Percentiles rank a stretch among this genome's conserved stretches.
Evolutionary conservation across 2,888 invertebrate genomes (phyloP).

Genomic region (Cyclophora albipunctata): DNA sequence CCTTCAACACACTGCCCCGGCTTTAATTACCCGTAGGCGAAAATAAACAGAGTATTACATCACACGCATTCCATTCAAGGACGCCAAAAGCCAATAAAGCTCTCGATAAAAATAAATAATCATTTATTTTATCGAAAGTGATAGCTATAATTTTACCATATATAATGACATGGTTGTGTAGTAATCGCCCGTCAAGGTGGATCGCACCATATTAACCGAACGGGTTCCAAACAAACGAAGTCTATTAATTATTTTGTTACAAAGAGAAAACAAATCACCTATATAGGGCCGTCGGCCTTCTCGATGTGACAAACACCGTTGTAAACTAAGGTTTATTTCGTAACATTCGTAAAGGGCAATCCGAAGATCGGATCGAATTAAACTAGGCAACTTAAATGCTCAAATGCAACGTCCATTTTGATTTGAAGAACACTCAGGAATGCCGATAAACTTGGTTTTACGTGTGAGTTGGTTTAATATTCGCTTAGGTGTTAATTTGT

Average conservation of each 20-base stretch:
- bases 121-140: conserved; percentile 1
- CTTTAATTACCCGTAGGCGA: conserved; percentile 1
- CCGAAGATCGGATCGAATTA: too few relatives aligned
- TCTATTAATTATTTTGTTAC: neutral
- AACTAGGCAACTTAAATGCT: too few relatives aligned
- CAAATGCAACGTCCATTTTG: too few relatives aligned
- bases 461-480: too few relatives aligned
- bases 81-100: conserved; percentile 11
- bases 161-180: neutral
- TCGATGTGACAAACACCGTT: too few relatives aligned
- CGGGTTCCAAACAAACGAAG: too few relatives aligned
- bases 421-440: too few relatives aligned
- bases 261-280: neutral
- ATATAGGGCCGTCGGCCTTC: too few relatives aligned
- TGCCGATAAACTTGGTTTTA: too few relatives aligned
- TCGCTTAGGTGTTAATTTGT: too few relatives aligned
- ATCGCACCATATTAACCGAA: conserved; percentile 3
- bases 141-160: conserved; percentile 6
- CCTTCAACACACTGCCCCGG: conserved; percentile 3
- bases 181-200: conserved; percentile 1
- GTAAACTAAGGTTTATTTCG: too few relatives aligned
- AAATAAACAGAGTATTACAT: conserved; percentile 10
- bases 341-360: too few relatives aligned
- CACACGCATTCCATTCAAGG: conserved; percentile 11
- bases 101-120: conserved; percentile 1